Evolutionary conservation across 23 tunicate genomes (phyloP).

Genomic region (Halocynthia aurantium): DNA sequence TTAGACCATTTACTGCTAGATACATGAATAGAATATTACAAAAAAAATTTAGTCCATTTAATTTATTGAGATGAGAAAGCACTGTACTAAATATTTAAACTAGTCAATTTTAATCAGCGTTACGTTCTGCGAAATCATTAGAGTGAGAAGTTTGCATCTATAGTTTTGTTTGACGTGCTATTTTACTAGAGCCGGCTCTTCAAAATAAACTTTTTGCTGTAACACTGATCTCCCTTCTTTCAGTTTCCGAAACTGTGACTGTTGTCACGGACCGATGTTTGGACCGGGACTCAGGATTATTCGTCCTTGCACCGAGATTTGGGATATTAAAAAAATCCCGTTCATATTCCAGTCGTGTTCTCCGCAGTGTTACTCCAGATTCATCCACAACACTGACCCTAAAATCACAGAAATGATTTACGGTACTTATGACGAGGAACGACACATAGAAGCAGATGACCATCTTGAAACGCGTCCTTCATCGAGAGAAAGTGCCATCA

Average conservation of each 20-base stretch:
- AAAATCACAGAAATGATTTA: constrained; percentile 65
- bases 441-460: constrained; percentile 4
- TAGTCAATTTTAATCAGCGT: too few relatives aligned
- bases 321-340: constrained; percentile 68
- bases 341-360: constrained; percentile 78
- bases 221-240: constrained; percentile 1
- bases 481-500: constrained; percentile 17
- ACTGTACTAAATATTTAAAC: too few relatives aligned
- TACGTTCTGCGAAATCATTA: too few relatives aligned
- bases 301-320: constrained; percentile 72
- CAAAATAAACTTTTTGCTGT: neutral
- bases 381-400: constrained; percentile 59
- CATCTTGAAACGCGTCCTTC: constrained; percentile 15
- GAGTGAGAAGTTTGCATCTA: too few relatives aligned
- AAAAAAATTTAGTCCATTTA: neutral
- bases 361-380: constrained; percentile 45
- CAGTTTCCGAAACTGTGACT: constrained; percentile 64
- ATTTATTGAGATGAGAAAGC: too few relatives aligned
- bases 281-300: constrained; percentile 71
- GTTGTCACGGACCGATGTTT: constrained; percentile 65
- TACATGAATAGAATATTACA: neutral
- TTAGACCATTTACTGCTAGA: neutral
- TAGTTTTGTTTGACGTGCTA: neutral
- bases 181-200: neutral
- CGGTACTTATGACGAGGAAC: constrained; percentile 19